Evolutionary conservation across 2,888 invertebrate genomes (phyloP), one percentile per base, ranked within the genome.

Genomic region (Cremastinae sp.): DNA sequence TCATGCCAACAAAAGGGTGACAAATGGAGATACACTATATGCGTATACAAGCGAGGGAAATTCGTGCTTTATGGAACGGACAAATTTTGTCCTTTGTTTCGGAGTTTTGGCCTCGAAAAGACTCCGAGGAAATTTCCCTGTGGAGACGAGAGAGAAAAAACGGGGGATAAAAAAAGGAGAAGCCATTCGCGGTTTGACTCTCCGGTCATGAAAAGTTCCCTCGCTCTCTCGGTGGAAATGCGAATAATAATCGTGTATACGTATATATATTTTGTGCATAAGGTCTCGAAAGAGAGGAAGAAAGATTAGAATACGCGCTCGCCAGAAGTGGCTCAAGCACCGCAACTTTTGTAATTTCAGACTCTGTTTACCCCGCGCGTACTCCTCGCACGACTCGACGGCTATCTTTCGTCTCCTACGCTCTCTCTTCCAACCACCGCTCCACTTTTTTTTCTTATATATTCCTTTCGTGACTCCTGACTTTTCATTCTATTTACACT

Each of bases 271-370:
- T 41, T 18, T 20, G 18, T 20, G 10, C 36, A 12, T 22, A 56
- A 12, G 41, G 20, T 59, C 18, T n/a, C n/a, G 14, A 28, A 22
- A n/a, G 28, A 28, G 47, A 14, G 9, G 49, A 28, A 28, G 51
- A 18, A 45, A 16, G 56, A n/a, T 38, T 38, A 41, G 61, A 62
- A 38, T 68, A 72, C 58, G 68, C 51, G 72, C 58, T 68, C 51
- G 45, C 41, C 28, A 7, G 59, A 69, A 73, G 64, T 69, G 59
- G 59, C 59, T 59, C 59, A 54, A 65, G 73, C 68, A 73, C 68
- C 51, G 66, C 49, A 78, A 78, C 78, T 78, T 78, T 78, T 75
- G 78, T 71, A 78, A 78, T 78, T 78, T 75, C 78, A 68, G 70
- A 78, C 71, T 78, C 71, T 75, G 72, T 75, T 75, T 78, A 68